These are phyloP conservation scores for Phoeniculus purpureus DNA, from an alignment of 2,797 vertebrate genomes.

Conservation along the genomic window DNA sequence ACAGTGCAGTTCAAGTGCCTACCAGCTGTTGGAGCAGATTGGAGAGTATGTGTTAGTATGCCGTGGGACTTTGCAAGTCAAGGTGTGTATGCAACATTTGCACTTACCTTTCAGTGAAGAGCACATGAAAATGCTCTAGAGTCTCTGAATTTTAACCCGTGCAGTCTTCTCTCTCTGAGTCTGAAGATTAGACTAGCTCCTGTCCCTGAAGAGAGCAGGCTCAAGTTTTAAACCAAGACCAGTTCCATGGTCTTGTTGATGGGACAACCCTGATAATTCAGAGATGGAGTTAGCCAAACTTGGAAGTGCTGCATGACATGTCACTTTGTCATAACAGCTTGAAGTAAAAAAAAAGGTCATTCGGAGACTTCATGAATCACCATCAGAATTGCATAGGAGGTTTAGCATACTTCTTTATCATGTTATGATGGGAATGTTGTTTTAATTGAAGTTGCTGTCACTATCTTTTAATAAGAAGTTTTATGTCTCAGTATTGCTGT, in stretches of 20 bases:
- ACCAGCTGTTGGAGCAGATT: constrained; percentile 87
- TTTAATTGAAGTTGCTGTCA: neutral
- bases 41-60: constrained; percentile 82
- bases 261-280: neutral
- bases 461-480: neutral
- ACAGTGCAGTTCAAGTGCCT: constrained; percentile 84
- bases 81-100: constrained; percentile 75
- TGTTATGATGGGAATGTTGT: neutral
- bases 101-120: constrained; percentile 14
- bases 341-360: neutral
- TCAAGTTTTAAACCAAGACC: neutral
- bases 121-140: constrained; percentile 12
- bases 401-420: neutral
- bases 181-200: neutral
- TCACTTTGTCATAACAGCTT: neutral
- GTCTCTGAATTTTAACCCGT: constrained; percentile 9
- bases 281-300: neutral
- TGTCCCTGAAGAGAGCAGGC: neutral
- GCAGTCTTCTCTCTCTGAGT: neutral
- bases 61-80: constrained; percentile 85
- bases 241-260: neutral
- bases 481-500: neutral
- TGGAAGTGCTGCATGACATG: neutral
- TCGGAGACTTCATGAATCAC: neutral
- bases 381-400: neutral